phyloP scores from a whole-genome alignment of 2,113 vertebrate genomes.

The Gasterosteus aculeatus region DNA sequence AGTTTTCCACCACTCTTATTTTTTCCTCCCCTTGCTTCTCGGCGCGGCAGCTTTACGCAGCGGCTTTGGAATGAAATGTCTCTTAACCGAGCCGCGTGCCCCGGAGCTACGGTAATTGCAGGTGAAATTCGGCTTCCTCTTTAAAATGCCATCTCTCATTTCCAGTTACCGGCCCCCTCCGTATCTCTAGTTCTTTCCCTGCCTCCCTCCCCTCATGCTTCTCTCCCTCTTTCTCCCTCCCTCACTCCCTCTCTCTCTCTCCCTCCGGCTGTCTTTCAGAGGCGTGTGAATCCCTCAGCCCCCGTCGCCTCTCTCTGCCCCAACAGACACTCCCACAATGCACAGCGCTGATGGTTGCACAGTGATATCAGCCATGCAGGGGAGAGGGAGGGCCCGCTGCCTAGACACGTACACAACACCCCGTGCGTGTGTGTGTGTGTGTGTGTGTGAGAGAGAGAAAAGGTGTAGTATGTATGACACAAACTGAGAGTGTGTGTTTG shows the following conservation, averaged over 20 bases:
- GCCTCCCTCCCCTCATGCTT: slow-evolving; percentile 42
- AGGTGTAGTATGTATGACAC: slow-evolving; percentile 48
- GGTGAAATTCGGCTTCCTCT: slow-evolving; percentile 83
- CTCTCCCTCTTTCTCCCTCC: slow-evolving; percentile 35
- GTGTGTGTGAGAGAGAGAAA: slow-evolving; percentile 10
- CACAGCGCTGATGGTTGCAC: slow-evolving; percentile 78
- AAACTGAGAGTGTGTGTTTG: slow-evolving; percentile 56
- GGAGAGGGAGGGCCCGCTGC: slow-evolving; percentile 69
- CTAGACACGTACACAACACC: slow-evolving; percentile 54
- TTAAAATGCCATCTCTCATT: slow-evolving; percentile 84
- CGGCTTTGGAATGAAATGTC: slow-evolving; percentile 79
- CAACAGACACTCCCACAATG: slow-evolving; percentile 82
- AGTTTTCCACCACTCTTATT: slow-evolving; percentile 72
- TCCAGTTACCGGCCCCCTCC: slow-evolving; percentile 76
- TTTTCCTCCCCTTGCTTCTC: slow-evolving; percentile 68
- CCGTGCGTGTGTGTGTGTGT: slow-evolving; percentile 23
- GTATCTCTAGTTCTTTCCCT: slow-evolving; percentile 54
- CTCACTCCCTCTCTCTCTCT: slow-evolving; percentile 2
- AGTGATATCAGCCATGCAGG: slow-evolving; percentile 76
- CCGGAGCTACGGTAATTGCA: slow-evolving; percentile 81
- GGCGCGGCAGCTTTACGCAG: slow-evolving; percentile 65
- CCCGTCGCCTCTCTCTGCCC: slow-evolving; percentile 77
- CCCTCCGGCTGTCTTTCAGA: slow-evolving; percentile 78
- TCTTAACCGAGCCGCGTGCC: slow-evolving; percentile 77
- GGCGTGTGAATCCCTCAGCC: slow-evolving; percentile 80